Base-by-base conservation (phyloP, 1,140 invertebrate species). In the Rhagoletis zephyria region DNA sequence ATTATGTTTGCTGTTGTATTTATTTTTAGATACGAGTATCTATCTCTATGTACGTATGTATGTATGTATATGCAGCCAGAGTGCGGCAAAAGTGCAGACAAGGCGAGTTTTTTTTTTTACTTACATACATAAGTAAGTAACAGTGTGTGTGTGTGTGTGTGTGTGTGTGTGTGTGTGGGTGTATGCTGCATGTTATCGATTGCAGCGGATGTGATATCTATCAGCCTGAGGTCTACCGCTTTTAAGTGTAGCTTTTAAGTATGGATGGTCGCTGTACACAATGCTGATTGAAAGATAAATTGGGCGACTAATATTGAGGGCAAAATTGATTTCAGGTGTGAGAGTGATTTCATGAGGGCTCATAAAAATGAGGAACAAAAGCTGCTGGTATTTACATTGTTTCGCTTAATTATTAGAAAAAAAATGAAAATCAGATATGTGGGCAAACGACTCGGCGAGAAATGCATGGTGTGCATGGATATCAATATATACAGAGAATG, bases 231-330 rank as follows among this genome's bases (percentile, higher is more conserved):
- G 30, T 63, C 12, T 4, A 14, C 61, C 4, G 61, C 61, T 63
- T n/a, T n/a, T n/a, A n/a, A n/a, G 16, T 0, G 74, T 10, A 19
- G 48, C 48, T 19, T 9, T 48, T 7, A 14, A 74, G 16, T 56
- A 56, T 56, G 42, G 74, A 51, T 81, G 48, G n/a, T 42, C 19
- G 48, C 56, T 56, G 48, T n/a, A 14, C 56, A n/a, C 45, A n/a
- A 14, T 74, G 70, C 70, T 74, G 70, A 74, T 74, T 45, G 70
- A 74, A 48, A 74, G 70, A 74, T 74, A 74, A 67, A 74, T 74
- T 48, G 14, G 3, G 30, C 10, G 30, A 30, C 19, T 51, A 45
- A 6, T n/a, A 74, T 64, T 64, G 16, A 60, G 12, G 3, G 2
- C 42, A 48, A 5, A 42, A 4, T 74, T 2, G 4, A 74, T 14